Conservation (phyloP, 2,797 vertebrate genomes). For the Chromobotia macracanthus region DNA sequence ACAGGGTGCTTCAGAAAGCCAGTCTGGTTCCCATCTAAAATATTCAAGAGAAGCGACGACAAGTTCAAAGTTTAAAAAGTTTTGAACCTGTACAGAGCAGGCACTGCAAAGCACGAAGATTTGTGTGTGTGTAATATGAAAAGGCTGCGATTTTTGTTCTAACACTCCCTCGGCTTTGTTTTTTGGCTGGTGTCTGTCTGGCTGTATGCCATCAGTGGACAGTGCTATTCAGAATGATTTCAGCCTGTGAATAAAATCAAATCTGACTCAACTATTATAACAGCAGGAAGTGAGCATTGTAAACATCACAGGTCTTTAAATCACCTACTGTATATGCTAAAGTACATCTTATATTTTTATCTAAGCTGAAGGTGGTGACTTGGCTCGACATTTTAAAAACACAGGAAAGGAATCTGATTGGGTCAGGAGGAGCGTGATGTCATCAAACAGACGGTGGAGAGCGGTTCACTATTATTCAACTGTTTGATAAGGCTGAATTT, state of each 20-base stretch:
- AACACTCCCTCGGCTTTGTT: not conserved
- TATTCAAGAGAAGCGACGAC: conserved; percentile 73
- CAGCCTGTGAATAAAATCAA: not conserved
- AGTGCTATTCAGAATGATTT: not conserved
- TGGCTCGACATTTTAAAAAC: not conserved
- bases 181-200: not conserved
- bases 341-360: too few species aligned
- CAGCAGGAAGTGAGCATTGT: not conserved
- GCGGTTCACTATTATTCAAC: conserved; percentile 35
- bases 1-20: conserved; percentile 70
- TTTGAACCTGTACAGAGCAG: conserved; percentile 37
- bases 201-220: not conserved
- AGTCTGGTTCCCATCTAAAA: conserved; percentile 69
- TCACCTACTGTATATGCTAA: too few species aligned
- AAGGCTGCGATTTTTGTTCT: conserved; percentile 18
- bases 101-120: conserved; percentile 34
- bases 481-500: conserved; percentile 16
- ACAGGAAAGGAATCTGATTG: conserved; percentile 43
- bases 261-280: not conserved
- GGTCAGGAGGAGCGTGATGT: conserved; percentile 23
- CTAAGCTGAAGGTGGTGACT: too few species aligned
- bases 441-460: conserved; percentile 20
- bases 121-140: conserved; percentile 54
- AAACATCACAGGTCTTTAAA: too few species aligned
- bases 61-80: conserved; percentile 58